phyloP scores from a whole-genome alignment of 2,113 vertebrate genomes.

The Theristicus caerulescens region DNA sequence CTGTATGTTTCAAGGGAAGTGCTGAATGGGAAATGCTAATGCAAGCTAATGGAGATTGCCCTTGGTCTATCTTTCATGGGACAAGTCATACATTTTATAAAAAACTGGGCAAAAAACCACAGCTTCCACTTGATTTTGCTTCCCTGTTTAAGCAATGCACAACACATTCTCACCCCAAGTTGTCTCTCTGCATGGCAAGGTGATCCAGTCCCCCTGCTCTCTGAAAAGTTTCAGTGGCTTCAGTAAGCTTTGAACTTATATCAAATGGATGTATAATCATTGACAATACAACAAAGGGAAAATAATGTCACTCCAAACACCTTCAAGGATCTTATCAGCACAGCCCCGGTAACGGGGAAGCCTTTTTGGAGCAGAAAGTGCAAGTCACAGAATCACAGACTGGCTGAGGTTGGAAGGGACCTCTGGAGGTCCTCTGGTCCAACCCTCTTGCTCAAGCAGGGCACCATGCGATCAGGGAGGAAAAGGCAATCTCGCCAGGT shows the following conservation, averaged over 20 bases:
- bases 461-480: background rate
- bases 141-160: background rate
- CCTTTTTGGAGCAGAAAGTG: background rate
- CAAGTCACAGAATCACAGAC: background rate
- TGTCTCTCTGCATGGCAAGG: background rate
- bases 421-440: background rate
- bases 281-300: background rate
- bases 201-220: background rate
- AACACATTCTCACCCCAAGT: background rate
- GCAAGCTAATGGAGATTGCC: conserved; percentile 26
- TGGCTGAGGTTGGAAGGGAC: background rate
- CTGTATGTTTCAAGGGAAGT: background rate
- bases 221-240: conserved; percentile 4
- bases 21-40: conserved; percentile 9
- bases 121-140: background rate
- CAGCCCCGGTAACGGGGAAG: background rate
- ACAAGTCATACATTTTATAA: background rate
- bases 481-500: background rate
- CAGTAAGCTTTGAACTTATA: conserved; percentile 1
- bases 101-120: background rate
- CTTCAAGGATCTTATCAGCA: background rate
- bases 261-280: background rate
- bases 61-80: background rate
- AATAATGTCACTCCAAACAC: background rate
- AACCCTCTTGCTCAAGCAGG: background rate